Evolutionary conservation across 2,113 vertebrate genomes (phyloP), one percentile per base, ranked within the genome.

Genomic region (Chrysemys picta): DNA sequence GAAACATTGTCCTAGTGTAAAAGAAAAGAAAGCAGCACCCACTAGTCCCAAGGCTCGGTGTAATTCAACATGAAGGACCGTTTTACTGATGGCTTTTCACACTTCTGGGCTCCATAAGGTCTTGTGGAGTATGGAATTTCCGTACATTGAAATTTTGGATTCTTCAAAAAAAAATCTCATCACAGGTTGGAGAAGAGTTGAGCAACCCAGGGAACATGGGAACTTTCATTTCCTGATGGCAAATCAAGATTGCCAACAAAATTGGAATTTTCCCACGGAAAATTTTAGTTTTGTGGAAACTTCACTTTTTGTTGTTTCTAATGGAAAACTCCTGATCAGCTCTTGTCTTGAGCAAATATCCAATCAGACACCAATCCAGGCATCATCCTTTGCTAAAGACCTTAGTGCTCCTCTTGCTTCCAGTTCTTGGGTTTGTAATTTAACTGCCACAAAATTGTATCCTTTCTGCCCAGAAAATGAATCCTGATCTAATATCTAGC

Each of bases 1-100:
- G 22, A 56, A 56, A 25, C 54, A 25, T 56, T 56, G 8, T 56
- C 54, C 24, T 56, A 56, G 21, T 56, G 54, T 56, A 56, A 56
- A 56, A 56, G 54, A 24, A 56, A 22, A 25, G 54, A 25, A 56
- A 56, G 22, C 54, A 56, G 22, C 22, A 9, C 22, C 21, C 8
- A 4, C 22, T 56, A 17, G 21, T 25, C 24, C 54, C 24, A 25
- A 25, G 22, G 54, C 54, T 56, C 3, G 4, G 9, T 56, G 54
- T 56, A 56, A 56, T 91, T 52, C 52, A 89, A 87, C 79, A 24
- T 42, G 21, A 94, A 87, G 83, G 10, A 16, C 80, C 82, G 42
- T n/a, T 38, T 19, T 10, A 54, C 0, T 0, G 25, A 16, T 57
- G 38, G 5, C 1, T 93, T 82, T 90, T 87, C 52, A 80, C 45